Evolutionary conservation across 2,113 vertebrate genomes (phyloP).

Genomic region (Talpa occidentalis): DNA sequence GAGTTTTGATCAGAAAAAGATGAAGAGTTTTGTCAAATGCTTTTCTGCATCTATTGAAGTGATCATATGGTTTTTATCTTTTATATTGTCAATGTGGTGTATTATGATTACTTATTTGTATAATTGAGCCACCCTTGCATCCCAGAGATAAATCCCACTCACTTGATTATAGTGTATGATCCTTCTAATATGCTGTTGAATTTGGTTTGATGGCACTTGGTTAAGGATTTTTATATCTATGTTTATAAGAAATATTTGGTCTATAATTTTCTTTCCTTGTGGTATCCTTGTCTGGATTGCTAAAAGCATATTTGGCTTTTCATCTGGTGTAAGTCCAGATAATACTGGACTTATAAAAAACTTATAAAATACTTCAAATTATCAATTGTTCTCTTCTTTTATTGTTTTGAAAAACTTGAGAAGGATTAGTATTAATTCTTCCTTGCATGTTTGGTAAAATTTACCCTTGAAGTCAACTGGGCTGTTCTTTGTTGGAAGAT

Average conservation of each 20-base stretch:
- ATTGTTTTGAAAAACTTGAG: background rate
- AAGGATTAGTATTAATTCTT: background rate
- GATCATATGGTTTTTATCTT: no score
- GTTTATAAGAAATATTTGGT: background rate
- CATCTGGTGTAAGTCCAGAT: no score
- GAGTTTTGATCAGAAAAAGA: no score
- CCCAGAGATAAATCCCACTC: background rate
- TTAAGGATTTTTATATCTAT: background rate
- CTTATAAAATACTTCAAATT: no score
- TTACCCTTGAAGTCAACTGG: background rate
- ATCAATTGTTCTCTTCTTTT: background rate
- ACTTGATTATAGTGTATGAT: background rate
- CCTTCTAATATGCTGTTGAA: background rate
- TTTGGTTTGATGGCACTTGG: background rate
- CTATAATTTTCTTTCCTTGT: background rate
- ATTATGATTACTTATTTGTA: no score
- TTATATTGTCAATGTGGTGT: no score
- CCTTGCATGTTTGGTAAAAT: background rate
- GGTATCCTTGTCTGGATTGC: background rate
- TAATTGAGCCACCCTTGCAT: no score
- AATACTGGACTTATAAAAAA: background rate
- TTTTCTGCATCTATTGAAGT: no score
- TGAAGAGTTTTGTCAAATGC: no score
- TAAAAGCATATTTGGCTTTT: no score
- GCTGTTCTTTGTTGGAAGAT: background rate